Percentiles rank a stretch among this genome's conserved stretches.
phyloP scores from a whole-genome alignment of 2,888 invertebrate genomes.

The Pheosia tremula region DNA sequence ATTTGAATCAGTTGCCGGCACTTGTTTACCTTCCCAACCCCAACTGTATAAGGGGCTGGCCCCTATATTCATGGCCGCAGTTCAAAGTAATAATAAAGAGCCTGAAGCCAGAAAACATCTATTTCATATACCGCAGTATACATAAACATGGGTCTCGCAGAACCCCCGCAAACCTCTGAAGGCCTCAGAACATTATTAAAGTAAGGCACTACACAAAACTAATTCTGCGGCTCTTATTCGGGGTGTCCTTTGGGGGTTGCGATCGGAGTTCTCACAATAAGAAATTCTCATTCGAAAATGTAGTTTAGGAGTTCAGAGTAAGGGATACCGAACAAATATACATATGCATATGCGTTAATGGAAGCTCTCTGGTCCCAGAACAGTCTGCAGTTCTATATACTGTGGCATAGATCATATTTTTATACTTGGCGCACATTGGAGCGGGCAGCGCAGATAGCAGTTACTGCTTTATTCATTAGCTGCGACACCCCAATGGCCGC shows the following conservation, averaged over 20 bases:
- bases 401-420: slow-evolving; percentile 76
- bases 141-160: slow-evolving; percentile 67
- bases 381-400: slow-evolving; percentile 63
- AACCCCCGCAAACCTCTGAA: slow-evolving; percentile 75
- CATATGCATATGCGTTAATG: slow-evolving; percentile 57
- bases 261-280: slow-evolving; percentile 55
- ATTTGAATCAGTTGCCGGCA: slow-evolving; percentile 72
- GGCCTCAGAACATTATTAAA: slow-evolving; percentile 78
- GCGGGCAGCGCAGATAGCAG: slow-evolving; percentile 58
- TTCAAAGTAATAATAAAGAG: slow-evolving; percentile 82
- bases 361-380: slow-evolving; percentile 45
- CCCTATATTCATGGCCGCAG: slow-evolving; percentile 66
- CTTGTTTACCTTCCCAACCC: slow-evolving; percentile 78
- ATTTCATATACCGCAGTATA: slow-evolving; percentile 74
- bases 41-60: slow-evolving; percentile 51
- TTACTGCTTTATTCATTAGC: slow-evolving; percentile 80
- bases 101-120: slow-evolving; percentile 83
- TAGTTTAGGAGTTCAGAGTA: slow-evolving; percentile 44
- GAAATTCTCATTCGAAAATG: slow-evolving; percentile 51
- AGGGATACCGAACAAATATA: slow-evolving; percentile 38
- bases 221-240: slow-evolving; percentile 72
- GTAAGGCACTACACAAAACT: slow-evolving; percentile 76
- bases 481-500: slow-evolving; percentile 76
- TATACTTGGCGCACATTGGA: slow-evolving; percentile 69
- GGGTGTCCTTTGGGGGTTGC: slow-evolving; percentile 63